These are phyloP conservation scores for Hepsetus odoe DNA, from an alignment of 2,113 vertebrate species.

Conservation along the genomic window DNA sequence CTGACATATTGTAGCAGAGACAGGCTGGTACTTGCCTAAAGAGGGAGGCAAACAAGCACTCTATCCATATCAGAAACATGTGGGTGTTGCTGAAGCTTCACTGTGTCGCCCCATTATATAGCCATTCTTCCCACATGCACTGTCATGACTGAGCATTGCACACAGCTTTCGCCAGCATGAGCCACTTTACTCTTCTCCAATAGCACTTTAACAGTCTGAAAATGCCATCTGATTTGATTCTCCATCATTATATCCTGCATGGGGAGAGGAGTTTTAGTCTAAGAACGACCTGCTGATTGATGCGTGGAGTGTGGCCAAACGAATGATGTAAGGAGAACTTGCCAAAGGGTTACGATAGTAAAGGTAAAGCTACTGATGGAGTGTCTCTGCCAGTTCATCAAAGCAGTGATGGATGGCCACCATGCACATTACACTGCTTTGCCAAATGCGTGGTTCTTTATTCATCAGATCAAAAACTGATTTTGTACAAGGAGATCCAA, in stretches of 20 bases:
- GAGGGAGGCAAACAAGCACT: slow-evolving; percentile 21
- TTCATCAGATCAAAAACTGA: background rate
- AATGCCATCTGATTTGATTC: slow-evolving; percentile 29
- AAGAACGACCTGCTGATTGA: slow-evolving; percentile 16
- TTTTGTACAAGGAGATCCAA: background rate
- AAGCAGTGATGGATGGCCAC: background rate
- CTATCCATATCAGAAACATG: slow-evolving; percentile 20
- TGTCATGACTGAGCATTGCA: slow-evolving; percentile 30
- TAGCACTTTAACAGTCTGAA: slow-evolving; percentile 32
- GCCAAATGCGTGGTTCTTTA: background rate
- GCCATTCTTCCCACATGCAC: slow-evolving; percentile 20
- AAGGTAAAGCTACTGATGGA: slow-evolving; percentile 15
- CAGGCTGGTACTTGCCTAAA: slow-evolving; percentile 27
- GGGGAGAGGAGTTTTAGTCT: background rate
- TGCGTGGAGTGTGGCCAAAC: slow-evolving; percentile 9
- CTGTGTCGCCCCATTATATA: slow-evolving; percentile 17
- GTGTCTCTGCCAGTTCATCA: background rate
- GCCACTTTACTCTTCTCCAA: slow-evolving; percentile 15
- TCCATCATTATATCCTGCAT: slow-evolving; percentile 15
- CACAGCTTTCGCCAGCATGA: slow-evolving; percentile 13
- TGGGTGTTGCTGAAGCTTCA: slow-evolving; percentile 36
- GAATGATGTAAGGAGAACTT: slow-evolving; percentile 28
- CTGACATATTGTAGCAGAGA: slow-evolving; percentile 26
- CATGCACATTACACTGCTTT: background rate
- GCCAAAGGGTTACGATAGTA: slow-evolving; percentile 16